Conservation (phyloP, 2,888 invertebrate species). For the Eudasyphora cyanicolor region DNA sequence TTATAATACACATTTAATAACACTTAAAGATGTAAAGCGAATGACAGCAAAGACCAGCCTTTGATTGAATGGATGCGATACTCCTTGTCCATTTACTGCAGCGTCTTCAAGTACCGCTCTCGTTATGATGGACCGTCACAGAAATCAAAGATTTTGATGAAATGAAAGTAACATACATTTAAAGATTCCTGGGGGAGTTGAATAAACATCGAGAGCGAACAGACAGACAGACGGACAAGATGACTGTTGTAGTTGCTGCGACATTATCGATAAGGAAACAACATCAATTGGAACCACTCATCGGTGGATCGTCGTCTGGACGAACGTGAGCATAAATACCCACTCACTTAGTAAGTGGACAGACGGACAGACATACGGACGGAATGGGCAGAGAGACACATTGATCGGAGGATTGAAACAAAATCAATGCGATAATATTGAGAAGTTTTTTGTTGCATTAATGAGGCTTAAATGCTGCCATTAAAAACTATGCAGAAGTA, state of each 20-base stretch:
- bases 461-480: constrained; percentile 67
- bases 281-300: constrained; percentile 49
- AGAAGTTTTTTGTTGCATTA: constrained; percentile 64
- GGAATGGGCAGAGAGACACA: neutral
- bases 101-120: neutral
- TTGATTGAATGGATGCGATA: constrained; percentile 10
- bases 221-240: constrained; percentile 5
- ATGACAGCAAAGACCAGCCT: constrained; percentile 6
- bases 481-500: constrained; percentile 64
- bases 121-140: constrained; percentile 58
- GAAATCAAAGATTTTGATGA: constrained; percentile 60
- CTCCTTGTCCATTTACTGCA: neutral
- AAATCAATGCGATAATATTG: constrained; percentile 31
- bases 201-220: constrained; percentile 59
- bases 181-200: constrained; percentile 66
- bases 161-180: constrained; percentile 66
- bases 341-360: neutral
- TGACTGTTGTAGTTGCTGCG: neutral
- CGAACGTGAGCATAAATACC: constrained; percentile 19
- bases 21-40: constrained; percentile 62
- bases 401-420: constrained; percentile 3
- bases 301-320: constrained; percentile 6
- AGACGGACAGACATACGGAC: neutral
- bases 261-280: neutral
- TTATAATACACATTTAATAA: constrained; percentile 65